Evolutionary conservation across 2,113 vertebrate species (phyloP).

Genomic region (Climacteris rufus): DNA sequence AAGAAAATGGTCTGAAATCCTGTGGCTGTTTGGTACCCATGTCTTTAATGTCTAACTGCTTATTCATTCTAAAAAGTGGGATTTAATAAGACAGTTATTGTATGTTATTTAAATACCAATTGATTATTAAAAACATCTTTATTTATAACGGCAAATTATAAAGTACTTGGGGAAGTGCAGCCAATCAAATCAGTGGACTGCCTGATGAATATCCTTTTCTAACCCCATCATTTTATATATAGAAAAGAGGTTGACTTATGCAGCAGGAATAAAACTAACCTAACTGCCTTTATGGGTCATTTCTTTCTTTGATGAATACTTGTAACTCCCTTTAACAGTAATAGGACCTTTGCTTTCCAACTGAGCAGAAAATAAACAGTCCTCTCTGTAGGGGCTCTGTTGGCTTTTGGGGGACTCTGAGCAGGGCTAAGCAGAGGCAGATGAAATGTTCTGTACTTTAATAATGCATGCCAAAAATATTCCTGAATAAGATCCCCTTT

Average conservation of each 20-base stretch:
- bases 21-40: slow-evolving; percentile 42
- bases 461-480: not conserved
- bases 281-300: slow-evolving; percentile 62
- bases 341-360: slow-evolving; percentile 54
- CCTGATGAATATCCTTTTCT: slow-evolving; percentile 41
- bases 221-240: slow-evolving; percentile 49
- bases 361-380: slow-evolving; percentile 53
- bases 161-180: not conserved
- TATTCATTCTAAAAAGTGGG: slow-evolving; percentile 40
- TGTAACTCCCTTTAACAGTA: slow-evolving; percentile 35
- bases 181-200: not conserved
- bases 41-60: slow-evolving; percentile 49
- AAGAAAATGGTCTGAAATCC: slow-evolving; percentile 39
- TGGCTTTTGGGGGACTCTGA: slow-evolving; percentile 39
- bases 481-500: not conserved
- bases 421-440: not conserved
- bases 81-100: slow-evolving; percentile 66
- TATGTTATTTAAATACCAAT: slow-evolving; percentile 69
- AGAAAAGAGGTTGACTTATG: slow-evolving; percentile 53
- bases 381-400: not conserved
- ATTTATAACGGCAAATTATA: slow-evolving; percentile 64
- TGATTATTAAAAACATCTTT: slow-evolving; percentile 62
- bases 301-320: slow-evolving; percentile 67
- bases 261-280: slow-evolving; percentile 56
- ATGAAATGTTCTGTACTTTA: slow-evolving; percentile 1